Base-by-base conservation (phyloP, 1,140 invertebrate species). In the Aradophagus sp. region DNA sequence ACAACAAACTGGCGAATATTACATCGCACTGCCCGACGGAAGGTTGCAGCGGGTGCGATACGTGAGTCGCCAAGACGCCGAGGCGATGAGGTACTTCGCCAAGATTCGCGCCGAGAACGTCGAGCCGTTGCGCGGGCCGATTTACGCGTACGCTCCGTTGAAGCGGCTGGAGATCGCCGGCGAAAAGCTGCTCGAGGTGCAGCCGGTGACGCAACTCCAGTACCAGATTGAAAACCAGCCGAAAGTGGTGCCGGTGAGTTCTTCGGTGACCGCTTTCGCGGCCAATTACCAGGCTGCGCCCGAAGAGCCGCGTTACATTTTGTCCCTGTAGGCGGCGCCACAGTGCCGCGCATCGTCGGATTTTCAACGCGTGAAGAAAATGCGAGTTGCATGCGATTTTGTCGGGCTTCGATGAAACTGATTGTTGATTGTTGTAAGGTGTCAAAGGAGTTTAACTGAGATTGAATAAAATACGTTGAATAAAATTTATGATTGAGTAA, bases 11-110 rank as follows among this genome's bases (percentile, higher is more conserved):
- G 87, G 87, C 10, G 80, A 87, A 15, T 88, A 88, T 74, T 88
- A 86, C 74, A 78, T 88, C 5, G 86, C 87, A 7, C 81, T 88
- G 61, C 87, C 87, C 4, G 83, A 83, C 61, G 87, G 87, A 6
- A 74, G 84, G 17, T 76, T 88, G 2, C 87, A 88, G 47, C 83
- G 82, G 27, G 84, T 88, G 4, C 80, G 79, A n/a, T 88, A 88
- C 70, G 70, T 85, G 12, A 87, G 86, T 26, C 79, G 79, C 3
- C 80, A 87, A 52, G 82, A 88, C 68, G 47, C 80, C 34, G 84
- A 86, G 47, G 86, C 87, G 4, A 88, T 88, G 87, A 87, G 81
- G n/a, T 87, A 86, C 62, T 84, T 86, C 12, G 87, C 87, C 5
- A 84, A 84, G 44, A 84, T 88, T 12, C 84, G 80, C 2, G 87